Percentiles rank a stretch among this genome's conserved stretches.
Evolutionary conservation across 2,888 invertebrate genomes (phyloP).

Genomic region (Drosophila neotestacea): DNA sequence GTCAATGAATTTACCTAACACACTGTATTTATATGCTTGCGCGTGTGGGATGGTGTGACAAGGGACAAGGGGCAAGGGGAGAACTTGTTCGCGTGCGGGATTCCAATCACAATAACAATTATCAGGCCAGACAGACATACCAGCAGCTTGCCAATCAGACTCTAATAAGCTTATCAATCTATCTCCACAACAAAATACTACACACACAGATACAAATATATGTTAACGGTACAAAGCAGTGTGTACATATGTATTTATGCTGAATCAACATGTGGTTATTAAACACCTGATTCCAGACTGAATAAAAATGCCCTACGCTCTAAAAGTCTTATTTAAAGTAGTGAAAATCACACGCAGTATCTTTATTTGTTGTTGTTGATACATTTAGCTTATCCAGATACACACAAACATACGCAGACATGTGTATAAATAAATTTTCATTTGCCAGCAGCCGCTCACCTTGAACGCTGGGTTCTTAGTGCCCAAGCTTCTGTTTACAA

Average conservation of each 20-base stretch:
- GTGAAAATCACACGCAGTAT: neutral
- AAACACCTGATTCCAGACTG: constrained; percentile 20
- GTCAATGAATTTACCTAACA: neutral
- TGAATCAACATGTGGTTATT: constrained; percentile 39
- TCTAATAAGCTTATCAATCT: constrained; percentile 23
- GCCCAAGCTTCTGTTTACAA: constrained; percentile 43
- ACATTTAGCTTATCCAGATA: constrained; percentile 8
- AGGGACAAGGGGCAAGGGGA: neutral
- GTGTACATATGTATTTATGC: constrained; percentile 9
- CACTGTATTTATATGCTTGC: neutral
- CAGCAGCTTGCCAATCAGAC: neutral
- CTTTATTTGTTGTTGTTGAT: constrained; percentile 6
- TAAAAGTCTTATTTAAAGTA: constrained; percentile 1
- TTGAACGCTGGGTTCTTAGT: constrained; percentile 60
- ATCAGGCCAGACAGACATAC: constrained; percentile 12
- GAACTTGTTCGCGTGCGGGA: constrained; percentile 48
- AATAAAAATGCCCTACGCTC: neutral
- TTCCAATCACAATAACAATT: constrained; percentile 25
- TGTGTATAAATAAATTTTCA: neutral
- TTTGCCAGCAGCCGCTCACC: constrained; percentile 49
- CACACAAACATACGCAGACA: neutral
- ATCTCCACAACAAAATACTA: constrained; percentile 3
- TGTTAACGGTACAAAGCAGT: neutral
- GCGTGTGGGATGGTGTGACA: constrained; percentile 4
- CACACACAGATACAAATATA: neutral